Percentiles rank a stretch among this genome's conserved stretches.
phyloP scores from a whole-genome alignment of 2,113 vertebrate genomes.

The Rhagologus leucostigma region DNA sequence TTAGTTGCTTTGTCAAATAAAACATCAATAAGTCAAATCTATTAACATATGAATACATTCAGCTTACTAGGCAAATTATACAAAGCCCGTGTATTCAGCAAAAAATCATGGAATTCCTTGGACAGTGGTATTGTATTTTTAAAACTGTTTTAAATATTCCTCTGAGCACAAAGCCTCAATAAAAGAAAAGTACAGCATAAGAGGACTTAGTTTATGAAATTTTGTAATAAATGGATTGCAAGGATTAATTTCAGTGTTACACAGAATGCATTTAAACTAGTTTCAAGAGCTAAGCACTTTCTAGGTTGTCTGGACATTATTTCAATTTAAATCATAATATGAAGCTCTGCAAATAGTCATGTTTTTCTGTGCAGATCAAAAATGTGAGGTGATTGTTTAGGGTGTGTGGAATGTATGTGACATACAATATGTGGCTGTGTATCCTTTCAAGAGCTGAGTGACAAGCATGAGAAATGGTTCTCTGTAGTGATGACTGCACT shows the following conservation, averaged over 20 bases:
- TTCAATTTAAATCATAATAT: neutral
- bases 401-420: neutral
- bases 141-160: neutral
- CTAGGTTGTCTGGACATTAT: neutral
- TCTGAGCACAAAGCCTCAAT: neutral
- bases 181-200: neutral
- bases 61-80: neutral
- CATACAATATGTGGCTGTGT: neutral
- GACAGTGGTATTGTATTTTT: neutral
- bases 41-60: neutral
- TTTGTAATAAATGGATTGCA: neutral
- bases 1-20: conserved; percentile 28
- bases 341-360: neutral
- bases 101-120: conserved; percentile 26
- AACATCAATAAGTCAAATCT: conserved; percentile 27
- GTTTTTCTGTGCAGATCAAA: neutral
- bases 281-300: neutral
- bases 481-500: neutral
- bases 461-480: conserved; percentile 17
- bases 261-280: neutral
- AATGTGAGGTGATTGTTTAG: neutral
- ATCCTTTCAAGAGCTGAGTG: neutral
- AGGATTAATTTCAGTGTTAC: neutral
- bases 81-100: neutral
- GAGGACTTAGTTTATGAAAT: neutral